Base-by-base conservation (phyloP, 2,888 invertebrate genomes). In the Spatulosminthurus flaviceps region DNA sequence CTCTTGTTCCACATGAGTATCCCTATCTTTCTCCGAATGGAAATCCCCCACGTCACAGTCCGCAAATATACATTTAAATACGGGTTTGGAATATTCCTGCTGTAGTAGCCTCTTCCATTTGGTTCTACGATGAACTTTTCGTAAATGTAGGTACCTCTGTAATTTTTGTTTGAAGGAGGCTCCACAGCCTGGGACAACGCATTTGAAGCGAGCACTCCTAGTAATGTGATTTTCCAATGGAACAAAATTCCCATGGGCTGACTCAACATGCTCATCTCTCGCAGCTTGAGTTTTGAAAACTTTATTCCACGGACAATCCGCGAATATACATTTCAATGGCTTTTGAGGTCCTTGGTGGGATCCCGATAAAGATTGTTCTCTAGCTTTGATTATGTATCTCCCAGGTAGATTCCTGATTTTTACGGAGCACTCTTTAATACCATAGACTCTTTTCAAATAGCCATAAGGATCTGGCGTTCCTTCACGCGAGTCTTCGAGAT, bases 271-370 rank as follows among this genome's bases (percentile, higher is more conserved):
- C 7, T 41, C 9, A n/a, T 71, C 42, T 11, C 70, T n/a, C 5
- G 34, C 70, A 19, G 16, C n/a, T 51, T 9, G 9, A 51, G 1
- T 51, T 21, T 19, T n/a, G 19, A 41, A 21, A 4, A n/a, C 22
- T n/a, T 41, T 42, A 1, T 28, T 28, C 16, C 1, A 11, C 2
- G 19, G 28, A 29, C 34, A 34, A 22, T 42, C 70, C n/a, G 22
- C 41, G 21, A 71, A 69, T 16, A 69, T 34, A n/a, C 69, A 69
- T 13, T 28, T 69, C 7, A 69, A 66, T 5, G 16, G n/a, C n/a
- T n/a, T 21, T 66, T 69, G 11, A 41, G 64, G 41, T 19, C 7
- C 9, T 9, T 13, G 51, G n/a, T 16, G 51, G 16, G 51, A 51
- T 51, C 16, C 16, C 4, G 28, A 28, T 28, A 67, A 67, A 28